Percentiles rank a stretch among this genome's conserved stretches.
Conservation (phyloP, 2,113 vertebrate species). For the Plectropomus leopardus region DNA sequence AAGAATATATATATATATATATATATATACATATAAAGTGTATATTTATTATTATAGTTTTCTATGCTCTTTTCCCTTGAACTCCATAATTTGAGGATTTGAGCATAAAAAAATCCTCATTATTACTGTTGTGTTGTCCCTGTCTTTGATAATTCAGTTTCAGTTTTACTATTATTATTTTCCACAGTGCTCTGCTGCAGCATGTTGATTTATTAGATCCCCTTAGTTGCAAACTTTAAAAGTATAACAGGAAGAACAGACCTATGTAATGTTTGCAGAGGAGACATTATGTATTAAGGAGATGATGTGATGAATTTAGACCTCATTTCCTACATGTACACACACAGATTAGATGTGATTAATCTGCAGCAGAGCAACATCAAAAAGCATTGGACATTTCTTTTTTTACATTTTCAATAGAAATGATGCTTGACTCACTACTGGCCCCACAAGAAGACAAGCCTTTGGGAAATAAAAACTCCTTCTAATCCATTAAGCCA, state of each 20-base stretch:
- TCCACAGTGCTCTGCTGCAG: not conserved
- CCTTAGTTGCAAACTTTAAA: not conserved
- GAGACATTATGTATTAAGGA: not conserved
- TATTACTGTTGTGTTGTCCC: not conserved
- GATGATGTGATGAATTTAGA: not conserved
- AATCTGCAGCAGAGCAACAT: not conserved
- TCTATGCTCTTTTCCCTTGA: too few species aligned
- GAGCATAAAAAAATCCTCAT: not conserved
- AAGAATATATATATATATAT: too few species aligned
- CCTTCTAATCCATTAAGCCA: constrained; percentile 42
- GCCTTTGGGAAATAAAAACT: constrained; percentile 10
- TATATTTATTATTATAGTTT: too few species aligned
- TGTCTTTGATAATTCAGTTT: not conserved
- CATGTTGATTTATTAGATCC: not conserved
- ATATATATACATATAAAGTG: too few species aligned
- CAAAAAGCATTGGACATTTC: not conserved
- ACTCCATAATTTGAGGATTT: not conserved
- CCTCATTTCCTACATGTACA: not conserved
- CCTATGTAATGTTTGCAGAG: not conserved
- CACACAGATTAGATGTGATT: not conserved
- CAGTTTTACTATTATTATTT: not conserved
- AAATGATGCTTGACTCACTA: constrained; percentile 3
- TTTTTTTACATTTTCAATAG: constrained; percentile 17
- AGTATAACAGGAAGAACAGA: not conserved
- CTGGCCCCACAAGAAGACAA: constrained; percentile 14